phyloP scores from a whole-genome alignment of 2,797 vertebrate genomes.

The Muscicapa striata region DNA sequence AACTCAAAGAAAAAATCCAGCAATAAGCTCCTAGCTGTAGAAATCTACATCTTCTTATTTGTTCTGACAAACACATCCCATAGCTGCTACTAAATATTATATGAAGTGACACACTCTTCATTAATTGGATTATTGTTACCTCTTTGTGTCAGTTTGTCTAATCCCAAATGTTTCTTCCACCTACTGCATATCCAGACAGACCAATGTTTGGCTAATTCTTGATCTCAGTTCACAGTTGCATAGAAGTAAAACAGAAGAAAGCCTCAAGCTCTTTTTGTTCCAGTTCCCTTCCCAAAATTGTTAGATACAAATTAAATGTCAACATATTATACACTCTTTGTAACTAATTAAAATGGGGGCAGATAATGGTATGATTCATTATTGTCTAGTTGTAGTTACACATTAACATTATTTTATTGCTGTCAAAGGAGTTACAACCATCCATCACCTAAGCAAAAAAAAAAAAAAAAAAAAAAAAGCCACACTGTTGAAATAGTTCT shows the following conservation, averaged over 20 bases:
- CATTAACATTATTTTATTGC: neutral
- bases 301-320: neutral
- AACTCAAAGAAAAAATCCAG: neutral
- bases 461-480: neutral
- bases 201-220: neutral
- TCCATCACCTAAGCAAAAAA: neutral
- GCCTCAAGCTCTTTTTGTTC: neutral
- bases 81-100: neutral
- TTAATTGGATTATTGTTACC: constrained; percentile 2
- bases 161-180: neutral
- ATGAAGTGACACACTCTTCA: neutral
- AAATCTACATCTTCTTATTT: neutral
- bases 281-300: neutral
- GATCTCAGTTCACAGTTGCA: neutral
- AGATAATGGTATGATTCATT: neutral
- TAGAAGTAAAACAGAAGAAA: constrained; percentile 1
- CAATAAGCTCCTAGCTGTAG: neutral
- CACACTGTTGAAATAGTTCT: neutral
- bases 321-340: neutral
- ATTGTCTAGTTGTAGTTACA: neutral
- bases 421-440: neutral
- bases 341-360: neutral
- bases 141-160: neutral
- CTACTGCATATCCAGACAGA: neutral
- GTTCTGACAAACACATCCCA: neutral